Percentiles rank a stretch among this genome's conserved stretches.
Evolutionary conservation across 2,113 vertebrate genomes (phyloP).

Genomic region (Brachypodius melanocephalos): DNA sequence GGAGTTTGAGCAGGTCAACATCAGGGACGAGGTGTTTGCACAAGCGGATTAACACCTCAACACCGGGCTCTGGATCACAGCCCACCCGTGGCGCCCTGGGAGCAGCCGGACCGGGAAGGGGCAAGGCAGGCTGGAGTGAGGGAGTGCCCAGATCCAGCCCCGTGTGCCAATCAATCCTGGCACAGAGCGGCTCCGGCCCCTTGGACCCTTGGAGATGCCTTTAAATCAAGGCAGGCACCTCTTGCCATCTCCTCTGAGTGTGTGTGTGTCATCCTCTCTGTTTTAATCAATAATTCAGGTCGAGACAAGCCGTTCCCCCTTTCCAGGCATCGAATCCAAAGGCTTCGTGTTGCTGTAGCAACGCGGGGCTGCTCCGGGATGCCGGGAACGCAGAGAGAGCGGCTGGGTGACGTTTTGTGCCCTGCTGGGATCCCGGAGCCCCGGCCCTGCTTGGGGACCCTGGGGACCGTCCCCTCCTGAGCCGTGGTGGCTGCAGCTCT

Average conservation of each 20-base stretch:
- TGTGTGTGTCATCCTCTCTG: conserved; percentile 6
- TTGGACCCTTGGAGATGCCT: background rate
- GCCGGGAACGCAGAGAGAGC: background rate
- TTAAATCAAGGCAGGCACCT: background rate
- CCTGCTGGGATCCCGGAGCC: background rate
- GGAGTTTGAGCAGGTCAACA: background rate
- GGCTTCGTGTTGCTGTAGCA: conserved; percentile 61
- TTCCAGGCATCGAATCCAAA: conserved; percentile 23
- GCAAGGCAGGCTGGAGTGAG: background rate
- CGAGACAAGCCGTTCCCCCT: conserved; percentile 15
- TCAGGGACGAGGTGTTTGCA: background rate
- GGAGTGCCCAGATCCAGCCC: background rate
- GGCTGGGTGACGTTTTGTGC: background rate
- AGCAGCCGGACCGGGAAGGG: rapidly evolving
- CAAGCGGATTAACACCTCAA: background rate
- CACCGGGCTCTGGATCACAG: background rate
- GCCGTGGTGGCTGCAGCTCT: background rate
- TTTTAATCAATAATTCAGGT: conserved; percentile 66
- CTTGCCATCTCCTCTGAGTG: background rate
- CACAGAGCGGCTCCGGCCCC: background rate
- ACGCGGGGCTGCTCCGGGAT: conserved; percentile 28
- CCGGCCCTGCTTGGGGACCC: background rate
- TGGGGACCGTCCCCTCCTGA: background rate
- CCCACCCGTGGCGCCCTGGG: background rate
- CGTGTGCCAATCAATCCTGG: rapidly evolving